Base-by-base conservation (phyloP, 2,113 vertebrate genomes). In the Serilophus lunatus region DNA sequence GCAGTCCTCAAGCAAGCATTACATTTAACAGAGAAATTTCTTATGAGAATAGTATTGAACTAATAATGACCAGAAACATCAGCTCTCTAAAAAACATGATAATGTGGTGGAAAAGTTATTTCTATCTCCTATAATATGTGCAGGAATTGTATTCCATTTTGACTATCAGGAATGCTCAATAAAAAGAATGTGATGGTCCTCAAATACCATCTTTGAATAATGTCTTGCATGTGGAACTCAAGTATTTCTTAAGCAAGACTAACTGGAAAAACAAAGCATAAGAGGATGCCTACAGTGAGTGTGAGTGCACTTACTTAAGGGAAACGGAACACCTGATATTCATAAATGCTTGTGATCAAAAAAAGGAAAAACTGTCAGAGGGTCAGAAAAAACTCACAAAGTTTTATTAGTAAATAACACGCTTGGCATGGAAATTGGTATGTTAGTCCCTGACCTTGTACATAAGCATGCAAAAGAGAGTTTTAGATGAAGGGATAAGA, bases 401-500 rank as follows among this genome's bases (percentile, higher is more conserved):
- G 29, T 25, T 45, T 64, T 14, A 9, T 26, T 38, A 12, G 23
- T 18, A 40, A 70, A 40, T n/a, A n/a, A n/a, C 10, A 23, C 8
- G 11, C 2, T 29, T 47, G 8, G 3, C 3, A 4, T 38, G 23
- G 50, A 47, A 61, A 70, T 23, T n/a, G 3, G 14, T 60, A 36
- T 15, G 16, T 38, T 50, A 38, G 23, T 24, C 36, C 7, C 54
- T 53, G 23, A 50, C 25, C 31, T 59, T 11, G 8, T 76, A 24
- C 7, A 7, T 53, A 45, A 45, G 14, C 13, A 51, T 1, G 8
- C 0, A 0, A 5, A 12, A 29, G 23, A 28, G 22, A 13, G 23
- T 54, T 61, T 70, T 53, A 18, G 3, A 38, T 24, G 36, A 38
- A 16, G 23, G 38, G 22, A 28, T 18, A 23, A 29, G 8, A 60